phyloP scores from a whole-genome alignment of 2,797 vertebrate species.

The Diglossa cyanea region DNA sequence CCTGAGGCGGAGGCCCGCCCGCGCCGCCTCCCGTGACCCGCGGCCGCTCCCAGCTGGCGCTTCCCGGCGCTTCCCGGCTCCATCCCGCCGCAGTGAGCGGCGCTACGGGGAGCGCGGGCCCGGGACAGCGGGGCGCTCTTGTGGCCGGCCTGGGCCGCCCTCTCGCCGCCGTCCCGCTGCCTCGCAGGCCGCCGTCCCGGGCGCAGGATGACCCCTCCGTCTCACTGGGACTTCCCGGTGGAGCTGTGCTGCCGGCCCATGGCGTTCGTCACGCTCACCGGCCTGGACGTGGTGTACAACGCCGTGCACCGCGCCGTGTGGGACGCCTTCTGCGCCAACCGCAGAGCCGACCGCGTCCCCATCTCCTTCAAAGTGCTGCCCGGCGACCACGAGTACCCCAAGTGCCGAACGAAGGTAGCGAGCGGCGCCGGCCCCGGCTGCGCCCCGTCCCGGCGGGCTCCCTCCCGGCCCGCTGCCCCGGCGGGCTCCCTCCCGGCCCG shows the following conservation, averaged over 20 bases:
- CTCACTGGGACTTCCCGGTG: slow-evolving; percentile 94
- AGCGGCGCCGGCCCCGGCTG: background rate
- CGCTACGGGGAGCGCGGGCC: background rate
- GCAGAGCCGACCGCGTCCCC: slow-evolving; percentile 93
- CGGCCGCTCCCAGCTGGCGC: background rate
- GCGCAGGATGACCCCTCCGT: slow-evolving; percentile 76
- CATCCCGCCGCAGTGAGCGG: background rate
- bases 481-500: background rate
- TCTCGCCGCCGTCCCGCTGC: background rate
- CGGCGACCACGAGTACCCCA: slow-evolving; percentile 96
- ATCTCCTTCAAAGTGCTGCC: slow-evolving; percentile 97
- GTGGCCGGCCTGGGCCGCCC: background rate
- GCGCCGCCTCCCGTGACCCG: background rate
- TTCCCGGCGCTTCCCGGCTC: background rate
- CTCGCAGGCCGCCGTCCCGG: background rate
- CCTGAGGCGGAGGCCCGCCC: background rate
- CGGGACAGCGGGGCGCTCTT: background rate
- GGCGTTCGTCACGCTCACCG: slow-evolving; percentile 96
- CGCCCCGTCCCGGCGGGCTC: background rate
- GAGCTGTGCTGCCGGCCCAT: slow-evolving; percentile 96
- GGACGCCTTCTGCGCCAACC: slow-evolving; percentile 96
- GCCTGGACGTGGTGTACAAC: slow-evolving; percentile 93
- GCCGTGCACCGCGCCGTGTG: slow-evolving; percentile 95
- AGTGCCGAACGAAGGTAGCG: slow-evolving; percentile 94
- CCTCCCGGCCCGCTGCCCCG: background rate